Base-by-base conservation (phyloP, 2,888 invertebrate species). In the Dendrolimus pini region DNA sequence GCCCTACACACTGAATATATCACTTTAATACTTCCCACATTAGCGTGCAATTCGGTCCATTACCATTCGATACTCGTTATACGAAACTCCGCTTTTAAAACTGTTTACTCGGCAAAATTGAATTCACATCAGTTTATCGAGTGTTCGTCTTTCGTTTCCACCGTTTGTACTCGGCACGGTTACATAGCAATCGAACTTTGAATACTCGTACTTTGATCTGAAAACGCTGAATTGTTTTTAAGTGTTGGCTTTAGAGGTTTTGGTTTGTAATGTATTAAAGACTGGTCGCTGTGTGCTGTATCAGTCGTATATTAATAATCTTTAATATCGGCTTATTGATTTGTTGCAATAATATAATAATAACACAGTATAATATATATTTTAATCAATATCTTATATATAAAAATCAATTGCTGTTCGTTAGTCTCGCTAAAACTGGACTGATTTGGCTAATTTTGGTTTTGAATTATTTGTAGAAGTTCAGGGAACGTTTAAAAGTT, bases 21-120 rank as follows among this genome's bases (percentile, higher is more conserved):
- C 41, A 61, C 63, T 57, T 60, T 58, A 72, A 77, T 47, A 47
- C 47, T 47, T 47, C 47, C 12, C 47, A 74, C 75, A 79, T 80
- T 78, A 80, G 71, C 75, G 30, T 72, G 71, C 76, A 75, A 81
- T 82, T 80, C 76, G 75, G 76, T 74, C 75, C 72, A 78, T 80
- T 78, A 75, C 75, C 79, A 80, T 80, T 76, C 74, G 73, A 78
- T 77, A 75, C 78, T 77, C 74, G 74, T 76, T 77, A 78, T 68
- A 65, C 69, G 64, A 70, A 67, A 70, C 72, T 70, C 67, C 63
- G 60, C 61, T 71, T 71, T 70, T 72, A 75, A 47, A 77, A 75
- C 70, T 77, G 80, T 79, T 79, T 77, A 76, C 72, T 65, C 67
- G 62, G 58, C 66, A 69, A 75, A 76, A 76, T 76, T 74, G 71